Evolutionary conservation across 1,140 invertebrate species (phyloP).

Genomic region (Tetragonula clypearis): DNA sequence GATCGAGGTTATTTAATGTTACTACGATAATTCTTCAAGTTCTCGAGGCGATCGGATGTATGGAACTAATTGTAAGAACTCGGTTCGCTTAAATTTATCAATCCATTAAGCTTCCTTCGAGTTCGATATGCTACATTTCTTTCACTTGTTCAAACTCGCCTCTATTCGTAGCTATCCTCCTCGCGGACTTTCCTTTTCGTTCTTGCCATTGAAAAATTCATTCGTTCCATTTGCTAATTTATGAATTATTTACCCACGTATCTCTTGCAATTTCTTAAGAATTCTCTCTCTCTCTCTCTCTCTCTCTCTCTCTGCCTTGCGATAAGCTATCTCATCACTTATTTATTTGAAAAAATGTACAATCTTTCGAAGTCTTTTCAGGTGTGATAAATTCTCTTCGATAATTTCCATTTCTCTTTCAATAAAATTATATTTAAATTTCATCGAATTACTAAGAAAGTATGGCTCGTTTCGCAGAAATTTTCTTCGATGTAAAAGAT

Average conservation of each 20-base stretch:
- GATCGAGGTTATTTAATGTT: background rate
- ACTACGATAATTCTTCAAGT: background rate
- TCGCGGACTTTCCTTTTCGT: too few relatives aligned
- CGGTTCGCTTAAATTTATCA: background rate
- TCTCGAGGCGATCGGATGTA: background rate
- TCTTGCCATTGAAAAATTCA: too few relatives aligned
- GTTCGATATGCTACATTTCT: background rate
- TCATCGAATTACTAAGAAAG: too few relatives aligned
- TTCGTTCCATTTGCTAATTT: background rate
- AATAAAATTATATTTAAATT: too few relatives aligned
- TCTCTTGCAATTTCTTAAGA: background rate
- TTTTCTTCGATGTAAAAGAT: too few relatives aligned
- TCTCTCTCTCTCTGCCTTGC: too few relatives aligned
- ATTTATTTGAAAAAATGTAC: background rate
- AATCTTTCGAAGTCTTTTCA: background rate
- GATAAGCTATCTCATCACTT: accelerated
- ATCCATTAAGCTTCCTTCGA: background rate
- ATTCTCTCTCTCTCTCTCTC: too few relatives aligned
- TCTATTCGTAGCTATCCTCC: background rate
- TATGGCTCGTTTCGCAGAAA: too few relatives aligned
- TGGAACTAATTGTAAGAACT: too few relatives aligned
- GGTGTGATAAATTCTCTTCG: too few relatives aligned
- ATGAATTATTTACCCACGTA: background rate
- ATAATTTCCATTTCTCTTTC: too few relatives aligned
- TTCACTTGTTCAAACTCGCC: too few relatives aligned